These are phyloP conservation scores for Iphiclides podalirius DNA, from an alignment of 2,888 invertebrate genomes.

Conservation along the genomic window DNA sequence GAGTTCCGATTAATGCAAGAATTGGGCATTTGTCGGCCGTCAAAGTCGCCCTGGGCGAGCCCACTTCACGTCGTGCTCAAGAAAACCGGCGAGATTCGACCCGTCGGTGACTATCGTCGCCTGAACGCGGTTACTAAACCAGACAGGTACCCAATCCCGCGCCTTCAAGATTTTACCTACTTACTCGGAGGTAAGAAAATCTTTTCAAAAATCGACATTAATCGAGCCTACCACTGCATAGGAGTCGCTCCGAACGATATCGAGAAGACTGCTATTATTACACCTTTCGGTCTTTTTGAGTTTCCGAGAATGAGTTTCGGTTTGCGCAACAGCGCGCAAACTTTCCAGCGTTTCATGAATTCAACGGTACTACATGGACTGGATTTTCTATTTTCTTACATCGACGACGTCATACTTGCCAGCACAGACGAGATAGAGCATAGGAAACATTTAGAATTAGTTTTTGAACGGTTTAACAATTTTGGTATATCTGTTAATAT, in stretches of 20 bases:
- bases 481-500: conserved; percentile 28
- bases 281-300: background rate
- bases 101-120: conserved; percentile 49
- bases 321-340: background rate
- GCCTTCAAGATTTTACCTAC: conserved; percentile 30
- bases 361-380: conserved; percentile 15
- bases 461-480: conserved; percentile 26
- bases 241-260: conserved; percentile 23
- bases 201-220: conserved; percentile 24
- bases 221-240: conserved; percentile 25
- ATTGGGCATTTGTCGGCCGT: conserved; percentile 51
- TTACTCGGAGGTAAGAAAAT: conserved; percentile 21
- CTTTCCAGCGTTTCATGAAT: conserved; percentile 15
- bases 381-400: background rate
- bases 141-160: background rate
- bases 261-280: conserved; percentile 25
- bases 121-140: conserved; percentile 33
- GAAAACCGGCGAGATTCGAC: conserved; percentile 29
- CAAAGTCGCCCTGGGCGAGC: conserved; percentile 45
- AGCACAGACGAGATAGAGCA: conserved; percentile 2
- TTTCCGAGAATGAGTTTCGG: conserved; percentile 34
- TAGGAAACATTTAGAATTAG: conserved; percentile 20
- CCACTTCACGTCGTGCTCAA: conserved; percentile 34
- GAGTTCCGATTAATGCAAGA: conserved; percentile 36
- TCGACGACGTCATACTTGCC: too few species aligned